Base-by-base conservation (phyloP, 2,113 vertebrate species). In the Hyperoodon ampullatus region DNA sequence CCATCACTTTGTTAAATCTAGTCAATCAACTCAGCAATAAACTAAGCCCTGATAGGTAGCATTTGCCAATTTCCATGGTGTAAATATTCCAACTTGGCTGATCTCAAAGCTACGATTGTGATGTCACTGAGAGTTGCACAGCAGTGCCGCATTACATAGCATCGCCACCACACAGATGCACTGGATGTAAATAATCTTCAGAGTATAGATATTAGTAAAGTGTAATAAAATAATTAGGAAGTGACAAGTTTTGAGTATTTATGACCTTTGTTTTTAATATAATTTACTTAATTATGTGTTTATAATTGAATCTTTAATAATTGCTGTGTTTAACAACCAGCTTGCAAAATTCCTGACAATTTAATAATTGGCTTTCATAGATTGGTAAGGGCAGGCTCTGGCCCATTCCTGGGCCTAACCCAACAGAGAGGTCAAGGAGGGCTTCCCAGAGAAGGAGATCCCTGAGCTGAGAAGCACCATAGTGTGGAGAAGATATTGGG, bases 191-290 rank as follows among this genome's bases (percentile, higher is more conserved):
- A 87, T 33, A 89, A 44, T 70, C 90, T 78, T 23, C 61, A 91
- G 77, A 86, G 82, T 55, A 47, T 35, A 94, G 95, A 94, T 94
- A 96, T 91, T 65, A 96, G 93, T 77, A 94, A 97, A 92, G 66
- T 65, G 68, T 93, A 98, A 98, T 97, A 94, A 97, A 98, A 94
- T 95, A 98, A 97, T 97, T 97, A 98, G 96, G 94, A 97, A 96
- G 87, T 61, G 93, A 96, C 92, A 96, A 97, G 92, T 92, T 97
- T 94, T 94, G 84, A 94, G 92, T 81, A 81, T 92, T 94, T 95
- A 96, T 28, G 63, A 87, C 78, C 96, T 97, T 97, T 98, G 95
- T 97, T 97, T 97, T 96, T 93, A 68, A 92, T 92, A 75, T 93
- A 96, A 97, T 97, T 97, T 96, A 96, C 87, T 97, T 97, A 97